phyloP scores from a whole-genome alignment of 2,113 vertebrate genomes.

The Speoplatyrhinus poulsoni region DNA sequence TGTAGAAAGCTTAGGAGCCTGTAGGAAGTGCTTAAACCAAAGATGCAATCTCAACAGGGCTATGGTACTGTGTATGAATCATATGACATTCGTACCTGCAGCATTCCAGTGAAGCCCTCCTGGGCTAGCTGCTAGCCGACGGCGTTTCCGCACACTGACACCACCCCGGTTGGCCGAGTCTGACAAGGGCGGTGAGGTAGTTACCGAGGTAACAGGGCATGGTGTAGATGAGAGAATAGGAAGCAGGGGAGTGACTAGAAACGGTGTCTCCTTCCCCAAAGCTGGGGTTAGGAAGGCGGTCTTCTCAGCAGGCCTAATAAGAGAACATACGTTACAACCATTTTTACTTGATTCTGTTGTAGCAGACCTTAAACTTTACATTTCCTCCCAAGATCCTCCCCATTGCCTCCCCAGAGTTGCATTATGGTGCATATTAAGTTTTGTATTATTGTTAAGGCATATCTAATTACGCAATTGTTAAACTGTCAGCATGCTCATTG shows the following conservation, averaged over 20 bases:
- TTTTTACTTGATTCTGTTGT: too few species aligned
- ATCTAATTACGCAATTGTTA: neutral
- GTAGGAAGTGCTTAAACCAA: too few species aligned
- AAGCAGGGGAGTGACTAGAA: constrained; percentile 46
- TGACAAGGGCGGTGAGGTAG: constrained; percentile 23
- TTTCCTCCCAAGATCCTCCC: too few species aligned
- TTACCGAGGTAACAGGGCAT: constrained; percentile 13
- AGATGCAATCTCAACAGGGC: too few species aligned
- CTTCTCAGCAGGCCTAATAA: constrained; percentile 55
- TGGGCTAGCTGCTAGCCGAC: constrained; percentile 76
- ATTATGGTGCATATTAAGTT: too few species aligned
- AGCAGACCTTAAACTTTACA: too few species aligned
- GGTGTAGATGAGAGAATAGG: constrained; percentile 55
- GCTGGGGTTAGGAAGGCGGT: constrained; percentile 51
- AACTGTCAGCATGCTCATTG: neutral
- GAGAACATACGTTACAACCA: neutral
- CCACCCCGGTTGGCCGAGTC: constrained; percentile 37
- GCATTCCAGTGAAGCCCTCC: constrained; percentile 80
- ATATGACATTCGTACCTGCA: constrained; percentile 65
- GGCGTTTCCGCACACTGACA: constrained; percentile 67
- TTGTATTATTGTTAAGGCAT: too few species aligned
- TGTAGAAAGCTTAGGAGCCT: too few species aligned
- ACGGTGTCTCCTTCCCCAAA: constrained; percentile 42
- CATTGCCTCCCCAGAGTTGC: too few species aligned
- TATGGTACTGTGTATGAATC: neutral